Evolutionary conservation across 1,140 invertebrate species (phyloP).

Genomic region (Hypothenemus hampei): DNA sequence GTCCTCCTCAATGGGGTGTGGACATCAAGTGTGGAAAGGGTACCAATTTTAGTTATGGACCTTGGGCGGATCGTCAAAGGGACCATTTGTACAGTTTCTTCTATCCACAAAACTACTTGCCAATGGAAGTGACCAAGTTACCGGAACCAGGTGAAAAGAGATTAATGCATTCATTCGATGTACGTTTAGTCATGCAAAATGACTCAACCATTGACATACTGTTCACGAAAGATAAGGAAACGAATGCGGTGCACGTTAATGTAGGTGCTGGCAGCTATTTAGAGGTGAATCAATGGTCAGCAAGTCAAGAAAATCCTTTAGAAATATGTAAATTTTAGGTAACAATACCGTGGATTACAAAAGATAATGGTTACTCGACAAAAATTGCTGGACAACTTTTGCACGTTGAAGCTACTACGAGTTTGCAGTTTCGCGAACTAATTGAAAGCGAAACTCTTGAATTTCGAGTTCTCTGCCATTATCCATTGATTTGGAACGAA

Average conservation of each 20-base stretch:
- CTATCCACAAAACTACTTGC: constrained; percentile 85
- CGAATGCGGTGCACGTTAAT: constrained; percentile 93
- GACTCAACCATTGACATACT: constrained; percentile 93
- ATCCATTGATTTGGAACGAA: constrained; percentile 91
- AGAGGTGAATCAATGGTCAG: constrained; percentile 52
- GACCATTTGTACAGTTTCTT: constrained; percentile 96
- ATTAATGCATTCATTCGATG: constrained; percentile 86
- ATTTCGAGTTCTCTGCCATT: constrained; percentile 81
- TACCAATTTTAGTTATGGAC: constrained; percentile 96
- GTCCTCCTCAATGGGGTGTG: constrained; percentile 89
- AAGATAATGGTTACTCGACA: constrained; percentile 75
- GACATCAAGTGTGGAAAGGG: constrained; percentile 96
- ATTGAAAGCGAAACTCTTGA: constrained; percentile 92
- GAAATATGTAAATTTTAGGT: constrained; percentile 55
- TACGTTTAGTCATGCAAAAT: constrained; percentile 82
- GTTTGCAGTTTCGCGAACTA: constrained; percentile 85
- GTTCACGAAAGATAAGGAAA: constrained; percentile 95
- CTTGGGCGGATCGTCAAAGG: constrained; percentile 95
- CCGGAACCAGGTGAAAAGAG: constrained; percentile 82
- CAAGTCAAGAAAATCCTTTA: neutral
- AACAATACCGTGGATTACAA: constrained; percentile 89
- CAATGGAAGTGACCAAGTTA: constrained; percentile 64
- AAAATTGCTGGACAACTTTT: constrained; percentile 89
- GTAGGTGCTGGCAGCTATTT: constrained; percentile 90
- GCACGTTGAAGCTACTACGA: constrained; percentile 91